phyloP scores from a whole-genome alignment of 2,113 vertebrate genomes.

The Caretta caretta region DNA sequence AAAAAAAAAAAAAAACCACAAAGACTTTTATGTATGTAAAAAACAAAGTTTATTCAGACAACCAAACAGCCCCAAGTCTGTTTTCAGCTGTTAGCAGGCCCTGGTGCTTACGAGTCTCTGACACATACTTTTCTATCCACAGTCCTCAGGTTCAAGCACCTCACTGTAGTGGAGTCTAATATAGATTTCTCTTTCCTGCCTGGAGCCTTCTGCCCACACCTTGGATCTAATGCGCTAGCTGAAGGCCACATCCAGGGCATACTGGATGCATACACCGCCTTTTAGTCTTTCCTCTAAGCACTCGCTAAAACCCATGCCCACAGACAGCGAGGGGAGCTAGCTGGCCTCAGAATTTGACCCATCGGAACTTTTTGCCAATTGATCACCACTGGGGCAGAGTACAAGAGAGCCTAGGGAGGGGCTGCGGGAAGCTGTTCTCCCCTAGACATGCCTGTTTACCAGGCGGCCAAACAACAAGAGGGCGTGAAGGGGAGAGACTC shows the following conservation, averaged over 20 bases:
- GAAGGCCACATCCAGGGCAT: neutral
- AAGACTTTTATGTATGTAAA: slow-evolving; percentile 29
- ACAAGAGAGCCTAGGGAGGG: neutral
- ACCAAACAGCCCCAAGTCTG: slow-evolving; percentile 18
- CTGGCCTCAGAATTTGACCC: neutral
- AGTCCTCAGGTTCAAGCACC: neutral
- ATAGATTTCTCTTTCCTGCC: neutral
- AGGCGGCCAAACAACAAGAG: neutral
- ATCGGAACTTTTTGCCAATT: neutral
- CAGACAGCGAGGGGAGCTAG: neutral
- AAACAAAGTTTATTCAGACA: slow-evolving; percentile 45
- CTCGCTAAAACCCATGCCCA: accelerated
- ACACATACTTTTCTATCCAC: neutral
- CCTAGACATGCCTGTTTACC: no score
- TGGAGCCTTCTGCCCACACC: neutral
- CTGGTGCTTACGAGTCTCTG: neutral
- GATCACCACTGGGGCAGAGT: neutral
- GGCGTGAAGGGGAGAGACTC: neutral
- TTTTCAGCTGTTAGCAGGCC: neutral
- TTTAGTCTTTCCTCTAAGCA: neutral
- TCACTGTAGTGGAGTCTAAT: neutral
- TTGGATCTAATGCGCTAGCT: neutral
- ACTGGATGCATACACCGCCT: neutral
- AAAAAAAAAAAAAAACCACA: no score
- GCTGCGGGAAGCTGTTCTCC: neutral